A percentile compares a stretch with the other conserved stretches of the same genome.
Conservation (phyloP, 2,797 vertebrate species). For the Eptatretus atami region DNA sequence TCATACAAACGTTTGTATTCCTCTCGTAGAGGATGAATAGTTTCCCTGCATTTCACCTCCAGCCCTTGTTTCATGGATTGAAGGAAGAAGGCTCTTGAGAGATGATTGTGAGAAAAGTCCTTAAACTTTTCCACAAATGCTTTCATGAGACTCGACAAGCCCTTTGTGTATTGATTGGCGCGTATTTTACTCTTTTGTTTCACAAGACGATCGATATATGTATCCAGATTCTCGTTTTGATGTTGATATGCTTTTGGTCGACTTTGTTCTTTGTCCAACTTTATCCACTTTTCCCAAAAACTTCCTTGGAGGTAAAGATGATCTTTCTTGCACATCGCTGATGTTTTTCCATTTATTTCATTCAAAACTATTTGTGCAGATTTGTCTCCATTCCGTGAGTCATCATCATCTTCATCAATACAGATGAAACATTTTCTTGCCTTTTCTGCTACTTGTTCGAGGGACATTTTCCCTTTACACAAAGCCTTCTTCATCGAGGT, state of each 20-base stretch:
- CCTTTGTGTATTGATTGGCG: not conserved
- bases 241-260: not conserved
- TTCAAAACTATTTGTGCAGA: too few relatives aligned
- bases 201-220: not conserved
- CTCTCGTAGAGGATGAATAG: not conserved
- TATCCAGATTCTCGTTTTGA: not conserved
- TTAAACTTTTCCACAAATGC: not conserved
- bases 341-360: too few relatives aligned
- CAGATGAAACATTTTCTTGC: too few relatives aligned
- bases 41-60: constrained; percentile 1
- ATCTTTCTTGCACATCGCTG: too few relatives aligned
- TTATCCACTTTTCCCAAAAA: not conserved
- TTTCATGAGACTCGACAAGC: not conserved
- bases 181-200: constrained; percentile 1
- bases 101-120: not conserved
- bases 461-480: too few relatives aligned
- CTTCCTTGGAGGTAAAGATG: not conserved
- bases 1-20: not conserved
- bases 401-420: too few relatives aligned
- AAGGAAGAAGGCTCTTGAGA: not conserved
- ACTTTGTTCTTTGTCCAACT: constrained; percentile 2
- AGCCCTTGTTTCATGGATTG: constrained; percentile 2
- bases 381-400: too few relatives aligned
- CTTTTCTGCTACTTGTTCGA: too few relatives aligned
- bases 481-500: too few relatives aligned